Percentiles rank a stretch among this genome's conserved stretches.
phyloP scores from a whole-genome alignment of 1,140 invertebrate species.

The Andricus grossulariae region DNA sequence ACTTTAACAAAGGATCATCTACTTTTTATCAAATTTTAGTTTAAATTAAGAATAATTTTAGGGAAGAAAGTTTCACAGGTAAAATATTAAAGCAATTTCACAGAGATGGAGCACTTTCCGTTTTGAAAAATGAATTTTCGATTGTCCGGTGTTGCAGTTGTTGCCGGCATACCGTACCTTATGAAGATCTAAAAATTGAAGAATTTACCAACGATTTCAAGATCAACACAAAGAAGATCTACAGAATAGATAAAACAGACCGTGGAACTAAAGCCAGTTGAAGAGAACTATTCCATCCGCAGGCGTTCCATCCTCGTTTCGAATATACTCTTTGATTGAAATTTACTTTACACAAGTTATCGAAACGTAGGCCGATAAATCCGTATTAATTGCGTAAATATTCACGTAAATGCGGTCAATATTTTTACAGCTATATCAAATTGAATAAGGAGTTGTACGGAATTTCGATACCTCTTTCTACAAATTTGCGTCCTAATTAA shows the following conservation, averaged over 20 bases:
- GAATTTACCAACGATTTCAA: conserved; percentile 4
- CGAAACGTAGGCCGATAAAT: not conserved
- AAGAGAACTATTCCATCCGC: not conserved
- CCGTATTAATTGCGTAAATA: not conserved
- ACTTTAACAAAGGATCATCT: too few species aligned
- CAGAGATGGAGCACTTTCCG: not conserved
- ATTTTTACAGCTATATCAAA: not conserved
- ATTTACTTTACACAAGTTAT: not conserved
- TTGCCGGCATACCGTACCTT: conserved; percentile 72
- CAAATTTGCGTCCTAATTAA: not conserved
- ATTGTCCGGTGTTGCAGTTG: conserved; percentile 72
- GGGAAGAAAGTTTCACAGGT: too few species aligned
- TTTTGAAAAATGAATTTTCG: conserved; percentile 31
- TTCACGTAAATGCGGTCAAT: not conserved
- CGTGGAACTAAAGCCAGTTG: not conserved
- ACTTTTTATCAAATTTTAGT: too few species aligned
- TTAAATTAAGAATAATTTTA: too few species aligned
- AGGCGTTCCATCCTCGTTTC: not conserved
- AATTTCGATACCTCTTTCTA: not conserved
- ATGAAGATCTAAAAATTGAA: conserved; percentile 68
- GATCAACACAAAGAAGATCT: conserved; percentile 11
- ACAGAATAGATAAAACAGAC: conserved; percentile 7
- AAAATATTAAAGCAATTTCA: too few species aligned
- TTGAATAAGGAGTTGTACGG: conserved; percentile 5
- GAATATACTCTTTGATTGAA: not conserved